Base-by-base conservation (phyloP, 1,140 invertebrate species). In the Papilio machaon region DNA sequence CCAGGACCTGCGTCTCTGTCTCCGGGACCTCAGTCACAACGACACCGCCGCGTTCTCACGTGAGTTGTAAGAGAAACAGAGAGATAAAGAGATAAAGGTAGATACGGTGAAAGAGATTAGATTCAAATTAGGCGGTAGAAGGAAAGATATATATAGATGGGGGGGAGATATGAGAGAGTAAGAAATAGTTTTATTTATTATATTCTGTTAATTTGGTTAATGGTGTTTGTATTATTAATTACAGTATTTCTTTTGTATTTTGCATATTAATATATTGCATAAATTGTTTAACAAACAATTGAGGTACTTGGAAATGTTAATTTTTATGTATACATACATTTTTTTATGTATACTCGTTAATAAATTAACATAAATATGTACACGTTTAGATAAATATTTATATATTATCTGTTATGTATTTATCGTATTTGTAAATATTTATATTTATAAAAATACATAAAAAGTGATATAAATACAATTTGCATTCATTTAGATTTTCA, bases 1-100 rank as follows among this genome's bases (percentile, higher is more conserved):
- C 73, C 96, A 96, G n/a, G 93, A 95, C 75, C 85, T 93, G 47
- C 85, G 80, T 7, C 86, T 86, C 4, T 91, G 83, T 74, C 85
- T 93, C 52, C 67, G 82, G 13, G 88, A 91, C 49, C 54, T 90
- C 47, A 86, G 83, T 80, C 49, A 67, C 5, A 85, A 86, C 74
- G 88, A 86, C 79, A 73, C 82, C 0, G 81, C 87, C 5, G 82
- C 83, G 5, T 67, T 89, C 47, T 85, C 86, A 30, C 90, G 91
- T 91, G 52, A 84, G 90, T 90, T 81, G 38, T 35, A 10, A 67
- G 23, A 35, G 30, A 30, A 8, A 64, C 19, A 7, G 23, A 3
- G 23, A 13, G 23, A 15, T 10, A 64, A 6, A 13, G 60, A 30
- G 60, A 64, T 7, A 64, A n/a, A 19, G 19, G 8, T 64, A 30